Conservation (phyloP, 2,888 invertebrate genomes). For the Pantelozetes paolii region DNA sequence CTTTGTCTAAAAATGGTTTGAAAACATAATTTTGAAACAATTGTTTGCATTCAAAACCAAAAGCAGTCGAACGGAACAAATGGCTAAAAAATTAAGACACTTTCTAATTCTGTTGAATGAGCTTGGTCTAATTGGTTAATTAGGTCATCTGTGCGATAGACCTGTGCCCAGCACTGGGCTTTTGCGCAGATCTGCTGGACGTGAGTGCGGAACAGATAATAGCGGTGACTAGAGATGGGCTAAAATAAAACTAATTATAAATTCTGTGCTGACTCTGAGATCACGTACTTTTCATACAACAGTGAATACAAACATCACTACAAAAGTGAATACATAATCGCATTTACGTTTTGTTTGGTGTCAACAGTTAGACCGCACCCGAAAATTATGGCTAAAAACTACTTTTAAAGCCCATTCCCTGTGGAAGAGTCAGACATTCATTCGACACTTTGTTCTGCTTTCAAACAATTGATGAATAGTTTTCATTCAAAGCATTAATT, state of each 20-base stretch:
- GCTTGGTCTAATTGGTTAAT: constrained; percentile 20
- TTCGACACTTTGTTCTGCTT: neutral
- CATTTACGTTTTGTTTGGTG: neutral
- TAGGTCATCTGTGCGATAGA: neutral
- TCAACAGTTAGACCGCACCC: constrained; percentile 35
- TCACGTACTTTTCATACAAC: constrained; percentile 18
- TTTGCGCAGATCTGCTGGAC: neutral
- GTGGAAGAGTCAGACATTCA: neutral
- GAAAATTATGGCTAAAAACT: neutral
- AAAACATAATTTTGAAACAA: neutral
- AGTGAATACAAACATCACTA: constrained; percentile 26
- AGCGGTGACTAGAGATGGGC: neutral
- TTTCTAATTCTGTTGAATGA: neutral
- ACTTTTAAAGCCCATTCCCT: neutral
- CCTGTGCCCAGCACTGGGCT: neutral
- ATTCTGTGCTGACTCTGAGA: constrained; percentile 18
- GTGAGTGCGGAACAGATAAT: constrained; percentile 27
- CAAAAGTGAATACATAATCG: constrained; percentile 13
- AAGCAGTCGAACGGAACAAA: neutral
- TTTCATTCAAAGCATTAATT: neutral
- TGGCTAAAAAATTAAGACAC: neutral
- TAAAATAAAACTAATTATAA: constrained; percentile 10
- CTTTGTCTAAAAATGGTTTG: neutral
- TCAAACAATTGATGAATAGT: too few species aligned
- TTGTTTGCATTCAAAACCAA: neutral